These are phyloP conservation scores for Linepithema humile DNA, from an alignment of 1,140 invertebrate species.

Conservation along the genomic window DNA sequence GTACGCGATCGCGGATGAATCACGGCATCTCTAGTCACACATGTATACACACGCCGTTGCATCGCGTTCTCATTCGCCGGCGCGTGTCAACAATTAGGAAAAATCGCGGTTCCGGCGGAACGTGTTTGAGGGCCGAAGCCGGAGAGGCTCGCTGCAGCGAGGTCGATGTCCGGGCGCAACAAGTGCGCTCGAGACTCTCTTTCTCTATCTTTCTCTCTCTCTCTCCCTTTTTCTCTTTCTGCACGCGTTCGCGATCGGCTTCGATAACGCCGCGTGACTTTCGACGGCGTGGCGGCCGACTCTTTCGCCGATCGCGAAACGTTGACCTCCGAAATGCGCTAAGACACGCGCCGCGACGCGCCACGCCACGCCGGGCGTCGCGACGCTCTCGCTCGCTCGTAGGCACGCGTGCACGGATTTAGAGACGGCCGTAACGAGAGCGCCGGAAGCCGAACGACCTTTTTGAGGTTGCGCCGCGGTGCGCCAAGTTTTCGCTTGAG, in stretches of 20 bases:
- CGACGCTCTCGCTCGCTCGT: conserved; percentile 3
- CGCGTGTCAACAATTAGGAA: conserved; percentile 55
- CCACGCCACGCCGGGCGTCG: not conserved
- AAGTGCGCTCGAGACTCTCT: conserved; percentile 60
- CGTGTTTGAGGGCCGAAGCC: conserved; percentile 62
- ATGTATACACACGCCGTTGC: not conserved
- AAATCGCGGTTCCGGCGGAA: conserved; percentile 67
- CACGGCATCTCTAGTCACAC: not conserved
- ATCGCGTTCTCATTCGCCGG: conserved; percentile 43
- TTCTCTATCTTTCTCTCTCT: conserved; percentile 33
- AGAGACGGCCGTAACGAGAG: conserved; percentile 48
- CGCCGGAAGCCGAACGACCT: conserved; percentile 56
- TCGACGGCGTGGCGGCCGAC: conserved; percentile 18
- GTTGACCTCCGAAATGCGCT: conserved; percentile 51
- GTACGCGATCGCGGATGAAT: not conserved
- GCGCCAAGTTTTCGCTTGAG: conserved; percentile 39
- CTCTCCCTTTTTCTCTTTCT: conserved; percentile 22
- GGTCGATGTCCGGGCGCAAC: conserved; percentile 73
- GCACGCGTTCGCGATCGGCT: conserved; percentile 42
- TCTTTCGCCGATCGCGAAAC: conserved; percentile 16
- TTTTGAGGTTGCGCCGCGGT: conserved; percentile 52
- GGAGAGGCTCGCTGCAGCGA: conserved; percentile 67
- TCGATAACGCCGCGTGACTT: conserved; percentile 51
- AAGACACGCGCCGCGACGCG: not conserved
- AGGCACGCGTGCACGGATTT: conserved; percentile 42